Evolutionary conservation across 2,113 vertebrate species (phyloP).

Genomic region (Zootoca vivipara): DNA sequence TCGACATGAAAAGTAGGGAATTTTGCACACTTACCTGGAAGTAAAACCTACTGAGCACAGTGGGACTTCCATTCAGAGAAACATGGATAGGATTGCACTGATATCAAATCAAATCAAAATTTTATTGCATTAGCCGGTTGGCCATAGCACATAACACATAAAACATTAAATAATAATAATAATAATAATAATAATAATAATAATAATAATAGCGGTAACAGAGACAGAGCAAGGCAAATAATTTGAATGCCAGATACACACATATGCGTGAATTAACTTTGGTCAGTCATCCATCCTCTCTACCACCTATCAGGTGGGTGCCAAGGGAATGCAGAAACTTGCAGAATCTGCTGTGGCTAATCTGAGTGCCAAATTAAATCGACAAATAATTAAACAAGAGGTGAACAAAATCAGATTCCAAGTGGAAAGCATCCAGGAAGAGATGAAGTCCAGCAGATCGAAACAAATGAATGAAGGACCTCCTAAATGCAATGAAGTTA

Average conservation of each 20-base stretch:
- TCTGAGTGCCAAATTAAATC: slow-evolving; percentile 40
- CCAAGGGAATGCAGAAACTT: slow-evolving; percentile 42
- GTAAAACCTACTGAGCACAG: background rate
- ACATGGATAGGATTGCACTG: background rate
- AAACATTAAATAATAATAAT: too few species aligned
- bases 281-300: background rate
- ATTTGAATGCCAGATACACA: background rate
- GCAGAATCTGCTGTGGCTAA: slow-evolving; percentile 4
- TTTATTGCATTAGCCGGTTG: too few species aligned
- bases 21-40: background rate
- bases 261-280: background rate
- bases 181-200: too few species aligned
- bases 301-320: background rate
- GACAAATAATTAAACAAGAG: slow-evolving; percentile 43
- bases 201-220: too few species aligned
- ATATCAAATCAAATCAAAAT: too few species aligned
- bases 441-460: slow-evolving; percentile 43
- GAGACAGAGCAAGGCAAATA: too few species aligned
- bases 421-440: slow-evolving; percentile 35
- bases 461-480: slow-evolving; percentile 31
- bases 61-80: slow-evolving; percentile 2
- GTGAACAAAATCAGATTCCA: slow-evolving; percentile 12
- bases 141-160: too few species aligned
- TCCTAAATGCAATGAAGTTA: slow-evolving; percentile 33
- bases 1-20: background rate